Base-by-base conservation (phyloP, 2,113 vertebrate species). In the Oryzias melastigma region DNA sequence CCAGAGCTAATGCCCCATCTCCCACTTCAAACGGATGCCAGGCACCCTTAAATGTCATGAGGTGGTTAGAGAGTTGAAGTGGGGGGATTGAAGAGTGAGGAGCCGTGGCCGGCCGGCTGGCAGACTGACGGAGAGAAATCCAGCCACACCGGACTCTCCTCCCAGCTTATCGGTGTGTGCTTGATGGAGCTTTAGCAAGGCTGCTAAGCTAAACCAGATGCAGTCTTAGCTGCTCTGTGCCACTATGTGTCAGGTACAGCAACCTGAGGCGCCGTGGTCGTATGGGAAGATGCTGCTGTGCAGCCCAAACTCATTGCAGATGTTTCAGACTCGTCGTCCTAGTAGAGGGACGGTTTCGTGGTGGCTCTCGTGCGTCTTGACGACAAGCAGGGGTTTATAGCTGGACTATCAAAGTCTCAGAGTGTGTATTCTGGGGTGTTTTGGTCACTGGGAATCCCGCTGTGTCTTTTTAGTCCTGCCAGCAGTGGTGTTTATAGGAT, bases 1-100 rank as follows among this genome's bases (percentile, higher is more conserved):
- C 88, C 86, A 90, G 82, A 88, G 86, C 85, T 91, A 90, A 91
- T 91, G 86, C 86, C 83, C 71, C 77, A 79, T 86, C 74, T 83
- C 79, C 78, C 84, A 90, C 90, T 89, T 91, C 89, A 91, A 91
- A 90, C 73, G 68, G 79, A 90, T 90, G 83, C 85, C 85, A 88
- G 81, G 83, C 86, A 85, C 87, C 88, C 87, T 86, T 84, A 89
- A 89, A 91, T 90, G 88, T 91, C 89, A 84, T 78, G 76, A 78
- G 76, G 80, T 78, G 85, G 88, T 86, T 83, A 81, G 81, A 82
- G 83, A 85, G 82, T 82, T 75, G 76, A 83, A 76, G 76, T 65
- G 69, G 77, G 72, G 67, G 65, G 61, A 17, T 35, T 58, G 69
- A 58, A 52, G 59, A 72, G 64, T 70, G 71, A 73, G 77, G 68